Evolutionary conservation across 2,113 vertebrate genomes (phyloP).

Genomic region (Mixornis gularis): DNA sequence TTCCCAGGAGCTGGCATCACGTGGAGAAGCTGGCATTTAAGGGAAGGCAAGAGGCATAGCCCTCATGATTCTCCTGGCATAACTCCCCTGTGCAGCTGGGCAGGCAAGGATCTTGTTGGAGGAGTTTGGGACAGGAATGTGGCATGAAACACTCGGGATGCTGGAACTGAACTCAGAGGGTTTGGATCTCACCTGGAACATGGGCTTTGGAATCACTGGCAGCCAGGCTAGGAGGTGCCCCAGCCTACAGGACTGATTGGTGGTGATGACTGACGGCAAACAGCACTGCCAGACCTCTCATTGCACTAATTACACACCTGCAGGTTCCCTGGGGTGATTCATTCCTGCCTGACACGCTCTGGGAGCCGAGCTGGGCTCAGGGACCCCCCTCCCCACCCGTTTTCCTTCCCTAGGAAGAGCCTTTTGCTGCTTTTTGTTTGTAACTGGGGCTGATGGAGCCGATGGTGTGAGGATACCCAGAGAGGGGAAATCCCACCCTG

Average conservation of each 20-base stretch:
- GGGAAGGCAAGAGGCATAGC: background rate
- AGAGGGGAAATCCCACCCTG: background rate
- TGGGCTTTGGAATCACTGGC: background rate
- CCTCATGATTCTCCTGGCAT: rapidly evolving
- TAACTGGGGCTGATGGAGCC: background rate
- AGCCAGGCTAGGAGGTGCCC: background rate
- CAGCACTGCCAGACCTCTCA: background rate
- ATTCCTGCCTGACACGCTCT: background rate
- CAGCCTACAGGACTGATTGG: background rate
- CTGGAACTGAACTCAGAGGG: background rate
- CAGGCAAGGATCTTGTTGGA: background rate
- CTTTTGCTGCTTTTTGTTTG: background rate
- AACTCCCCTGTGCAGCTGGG: background rate
- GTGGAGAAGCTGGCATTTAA: background rate
- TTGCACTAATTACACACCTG: background rate
- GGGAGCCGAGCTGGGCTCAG: background rate
- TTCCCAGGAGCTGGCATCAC: background rate
- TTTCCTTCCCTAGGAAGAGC: background rate
- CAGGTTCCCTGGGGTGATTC: background rate
- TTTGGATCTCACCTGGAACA: background rate
- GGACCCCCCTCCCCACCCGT: background rate
- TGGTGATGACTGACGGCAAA: background rate
- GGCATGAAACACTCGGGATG: background rate
- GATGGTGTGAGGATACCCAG: background rate
- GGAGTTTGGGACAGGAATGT: background rate